Evolutionary conservation across 2,888 invertebrate genomes (phyloP).

Genomic region (Agonopterix subpropinquella): DNA sequence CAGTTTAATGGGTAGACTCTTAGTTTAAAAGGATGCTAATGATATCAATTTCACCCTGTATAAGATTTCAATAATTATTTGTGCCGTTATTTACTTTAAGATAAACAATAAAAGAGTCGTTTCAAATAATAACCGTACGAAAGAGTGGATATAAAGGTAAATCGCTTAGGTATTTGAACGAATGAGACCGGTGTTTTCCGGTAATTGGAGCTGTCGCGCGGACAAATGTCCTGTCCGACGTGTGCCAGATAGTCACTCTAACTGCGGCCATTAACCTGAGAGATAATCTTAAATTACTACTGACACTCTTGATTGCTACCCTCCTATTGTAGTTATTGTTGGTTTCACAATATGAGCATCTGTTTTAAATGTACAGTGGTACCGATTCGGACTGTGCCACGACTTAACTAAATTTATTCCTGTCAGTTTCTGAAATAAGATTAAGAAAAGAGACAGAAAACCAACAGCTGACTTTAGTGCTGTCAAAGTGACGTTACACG

Average conservation of each 20-base stretch:
- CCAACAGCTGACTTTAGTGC: no score
- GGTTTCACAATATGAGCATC: no score
- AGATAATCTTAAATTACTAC: slow-evolving; percentile 46
- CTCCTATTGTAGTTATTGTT: not conserved
- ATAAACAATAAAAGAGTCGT: not conserved
- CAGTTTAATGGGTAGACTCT: no score
- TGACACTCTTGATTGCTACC: slow-evolving; percentile 6
- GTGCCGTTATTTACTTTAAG: not conserved
- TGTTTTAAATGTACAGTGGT: no score
- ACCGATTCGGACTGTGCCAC: no score
- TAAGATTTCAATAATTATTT: no score
- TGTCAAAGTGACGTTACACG: no score
- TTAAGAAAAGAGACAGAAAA: no score
- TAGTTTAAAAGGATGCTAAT: no score
- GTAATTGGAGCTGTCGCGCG: slow-evolving; percentile 67
- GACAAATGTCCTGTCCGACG: slow-evolving; percentile 61
- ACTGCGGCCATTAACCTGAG: slow-evolving; percentile 54
- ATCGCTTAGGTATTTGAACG: slow-evolving; percentile 49
- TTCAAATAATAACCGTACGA: slow-evolving; percentile 7
- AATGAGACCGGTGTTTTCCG: slow-evolving; percentile 50
- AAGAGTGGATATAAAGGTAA: slow-evolving; percentile 29
- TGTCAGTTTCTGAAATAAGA: no score
- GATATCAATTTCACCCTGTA: no score
- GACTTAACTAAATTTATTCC: no score
- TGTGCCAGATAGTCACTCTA: slow-evolving; percentile 58